These are phyloP conservation scores for Sebastes steindachneri DNA, from an alignment of 2,797 vertebrate genomes.

Conservation along the genomic window DNA sequence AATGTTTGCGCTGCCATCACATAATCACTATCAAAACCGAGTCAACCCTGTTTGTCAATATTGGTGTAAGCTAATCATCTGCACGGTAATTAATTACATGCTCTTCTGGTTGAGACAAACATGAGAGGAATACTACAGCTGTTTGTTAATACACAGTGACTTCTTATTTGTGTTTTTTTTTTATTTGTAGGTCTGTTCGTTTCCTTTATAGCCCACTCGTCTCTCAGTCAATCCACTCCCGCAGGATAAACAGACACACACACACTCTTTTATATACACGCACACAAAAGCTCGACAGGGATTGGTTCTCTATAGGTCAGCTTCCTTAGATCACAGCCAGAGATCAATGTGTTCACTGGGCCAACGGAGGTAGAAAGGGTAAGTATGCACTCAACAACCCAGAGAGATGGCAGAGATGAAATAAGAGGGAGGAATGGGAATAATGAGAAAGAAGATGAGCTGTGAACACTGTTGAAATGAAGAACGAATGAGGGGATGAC, in stretches of 20 bases:
- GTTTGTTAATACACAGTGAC: not conserved
- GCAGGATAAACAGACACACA: constrained; percentile 20
- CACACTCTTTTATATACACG: not conserved
- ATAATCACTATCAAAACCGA: constrained; percentile 52
- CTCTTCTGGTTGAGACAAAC: constrained; percentile 28
- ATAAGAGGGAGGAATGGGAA: constrained; percentile 5
- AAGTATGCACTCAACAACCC: constrained; percentile 38
- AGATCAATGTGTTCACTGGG: constrained; percentile 61
- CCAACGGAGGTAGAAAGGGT: constrained; percentile 35
- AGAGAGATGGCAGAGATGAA: constrained; percentile 37
- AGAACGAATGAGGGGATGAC: not conserved
- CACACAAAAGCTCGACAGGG: not conserved
- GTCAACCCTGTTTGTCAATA: constrained; percentile 52
- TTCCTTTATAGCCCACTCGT: not conserved
- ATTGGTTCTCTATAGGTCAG: constrained; percentile 61
- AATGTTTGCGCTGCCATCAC: constrained; percentile 45
- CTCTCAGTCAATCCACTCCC: constrained; percentile 29
- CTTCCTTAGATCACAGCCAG: constrained; percentile 51
- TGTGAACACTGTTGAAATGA: constrained; percentile 18
- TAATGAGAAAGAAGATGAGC: constrained; percentile 19
- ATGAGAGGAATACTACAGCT: constrained; percentile 18
- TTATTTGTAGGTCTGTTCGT: not conserved
- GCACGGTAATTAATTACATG: constrained; percentile 50
- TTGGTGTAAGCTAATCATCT: constrained; percentile 55
- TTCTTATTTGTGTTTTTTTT: constrained; percentile 2